A percentile compares a stretch with the other conserved stretches of the same genome.
Conservation (phyloP, 1,140 invertebrate genomes). For the Ceratosolen fusciceps region DNA sequence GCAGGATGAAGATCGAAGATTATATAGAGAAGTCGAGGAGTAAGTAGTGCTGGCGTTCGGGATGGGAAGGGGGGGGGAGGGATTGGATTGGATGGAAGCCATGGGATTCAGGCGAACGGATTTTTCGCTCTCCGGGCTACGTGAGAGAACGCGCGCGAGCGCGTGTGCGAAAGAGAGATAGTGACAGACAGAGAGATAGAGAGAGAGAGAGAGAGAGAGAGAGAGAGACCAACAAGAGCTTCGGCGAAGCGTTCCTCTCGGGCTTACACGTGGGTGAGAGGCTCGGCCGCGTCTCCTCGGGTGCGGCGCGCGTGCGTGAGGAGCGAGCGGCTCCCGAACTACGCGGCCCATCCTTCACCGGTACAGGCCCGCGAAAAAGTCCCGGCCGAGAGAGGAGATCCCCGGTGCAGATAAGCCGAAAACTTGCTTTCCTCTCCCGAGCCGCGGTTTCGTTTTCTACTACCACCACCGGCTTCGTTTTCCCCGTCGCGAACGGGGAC, state of each 20-base stretch:
- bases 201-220: background rate
- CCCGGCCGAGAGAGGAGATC: conserved; percentile 15
- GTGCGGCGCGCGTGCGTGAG: conserved; percentile 15
- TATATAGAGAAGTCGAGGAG: background rate
- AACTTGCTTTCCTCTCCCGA: background rate
- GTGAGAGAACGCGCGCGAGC: too few species aligned
- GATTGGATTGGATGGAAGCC: background rate
- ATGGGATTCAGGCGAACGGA: background rate
- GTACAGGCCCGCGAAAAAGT: conserved; percentile 54
- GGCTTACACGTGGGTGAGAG: conserved; percentile 46
- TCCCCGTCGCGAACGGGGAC: too few species aligned
- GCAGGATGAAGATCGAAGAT: background rate
- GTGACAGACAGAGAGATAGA: background rate
- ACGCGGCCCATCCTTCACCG: conserved; percentile 56
- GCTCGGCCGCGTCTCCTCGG: conserved; percentile 43
- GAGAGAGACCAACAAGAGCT: too few species aligned
- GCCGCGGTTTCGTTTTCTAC: too few species aligned
- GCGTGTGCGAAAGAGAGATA: too few species aligned
- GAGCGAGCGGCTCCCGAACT: conserved; percentile 56
- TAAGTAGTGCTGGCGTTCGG: background rate
- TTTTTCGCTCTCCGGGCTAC: too few species aligned
- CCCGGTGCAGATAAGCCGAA: conserved; percentile 14
- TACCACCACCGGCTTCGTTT: too few species aligned
- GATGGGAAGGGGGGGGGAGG: background rate
- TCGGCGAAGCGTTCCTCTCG: background rate